A percentile compares a stretch with the other conserved stretches of the same genome.
phyloP scores from a whole-genome alignment of 2,888 invertebrate genomes.

The Nemapogon koenigi region DNA sequence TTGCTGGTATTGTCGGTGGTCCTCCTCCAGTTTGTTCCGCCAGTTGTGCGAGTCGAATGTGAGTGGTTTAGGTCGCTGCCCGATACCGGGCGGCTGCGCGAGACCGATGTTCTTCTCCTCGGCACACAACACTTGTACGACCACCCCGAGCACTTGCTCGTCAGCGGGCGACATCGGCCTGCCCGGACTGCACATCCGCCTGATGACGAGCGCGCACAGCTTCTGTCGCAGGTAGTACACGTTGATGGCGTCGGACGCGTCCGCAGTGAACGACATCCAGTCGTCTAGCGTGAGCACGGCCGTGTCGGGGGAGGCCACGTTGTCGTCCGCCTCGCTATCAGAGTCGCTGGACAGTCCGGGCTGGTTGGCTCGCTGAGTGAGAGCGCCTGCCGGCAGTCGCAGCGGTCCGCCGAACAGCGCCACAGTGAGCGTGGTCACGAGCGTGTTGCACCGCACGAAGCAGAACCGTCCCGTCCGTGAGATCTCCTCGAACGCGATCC shows the following conservation, averaged over 20 bases:
- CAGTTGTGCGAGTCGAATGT: constrained; percentile 61
- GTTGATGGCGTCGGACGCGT: constrained; percentile 70
- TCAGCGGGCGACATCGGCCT: constrained; percentile 66
- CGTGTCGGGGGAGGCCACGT: constrained; percentile 37
- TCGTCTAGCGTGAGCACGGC: constrained; percentile 70
- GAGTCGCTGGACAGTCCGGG: constrained; percentile 53
- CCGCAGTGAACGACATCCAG: constrained; percentile 76
- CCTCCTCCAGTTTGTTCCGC: constrained; percentile 31
- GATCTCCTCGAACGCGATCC: constrained; percentile 89
- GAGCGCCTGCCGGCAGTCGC: constrained; percentile 56
- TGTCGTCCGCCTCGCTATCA: constrained; percentile 50
- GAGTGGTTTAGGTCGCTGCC: constrained; percentile 76
- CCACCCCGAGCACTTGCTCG: constrained; percentile 71
- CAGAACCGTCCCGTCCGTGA: constrained; percentile 72
- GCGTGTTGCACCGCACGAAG: constrained; percentile 79
- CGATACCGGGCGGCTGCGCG: constrained; percentile 76
- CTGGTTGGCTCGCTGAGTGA: constrained; percentile 49
- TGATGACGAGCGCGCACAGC: constrained; percentile 72
- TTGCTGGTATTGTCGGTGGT: constrained; percentile 32
- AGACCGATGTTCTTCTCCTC: constrained; percentile 72
- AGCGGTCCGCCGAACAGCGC: constrained; percentile 79
- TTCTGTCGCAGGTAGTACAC: constrained; percentile 75
- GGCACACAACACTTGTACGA: constrained; percentile 70
- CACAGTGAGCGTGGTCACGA: constrained; percentile 82
- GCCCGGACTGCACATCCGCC: constrained; percentile 65